Evolutionary conservation across 2,888 invertebrate species (phyloP).

Genomic region (Erebia epiphron): DNA sequence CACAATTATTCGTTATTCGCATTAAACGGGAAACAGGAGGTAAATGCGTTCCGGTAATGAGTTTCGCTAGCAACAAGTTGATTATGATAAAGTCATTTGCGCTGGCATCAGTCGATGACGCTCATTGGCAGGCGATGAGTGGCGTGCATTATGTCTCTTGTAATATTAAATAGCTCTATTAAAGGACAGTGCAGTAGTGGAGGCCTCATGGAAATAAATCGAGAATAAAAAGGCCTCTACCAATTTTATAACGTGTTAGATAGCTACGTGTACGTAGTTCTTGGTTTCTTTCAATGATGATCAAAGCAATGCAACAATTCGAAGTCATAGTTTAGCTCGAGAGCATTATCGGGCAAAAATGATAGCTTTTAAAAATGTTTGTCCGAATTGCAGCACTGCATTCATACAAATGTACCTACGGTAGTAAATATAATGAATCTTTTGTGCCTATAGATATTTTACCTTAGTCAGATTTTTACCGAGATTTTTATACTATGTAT

Average conservation of each 20-base stretch:
- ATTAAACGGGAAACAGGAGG: constrained; percentile 44
- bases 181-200: background rate
- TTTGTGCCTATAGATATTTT: too few species aligned
- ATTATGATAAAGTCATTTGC: constrained; percentile 66
- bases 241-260: background rate
- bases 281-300: too few species aligned
- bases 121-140: constrained; percentile 52
- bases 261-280: background rate
- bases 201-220: background rate
- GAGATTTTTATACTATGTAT: too few species aligned
- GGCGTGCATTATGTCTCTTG: constrained; percentile 44
- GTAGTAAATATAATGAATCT: too few species aligned
- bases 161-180: constrained; percentile 44
- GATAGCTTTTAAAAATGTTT: too few species aligned
- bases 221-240: background rate
- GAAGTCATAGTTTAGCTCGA: too few species aligned
- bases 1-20: constrained; percentile 47
- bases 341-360: too few species aligned
- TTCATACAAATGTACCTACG: too few species aligned
- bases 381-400: too few species aligned
- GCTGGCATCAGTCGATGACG: constrained; percentile 51
- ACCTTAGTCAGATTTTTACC: too few species aligned
- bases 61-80: constrained; percentile 64
- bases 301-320: too few species aligned
- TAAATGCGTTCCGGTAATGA: constrained; percentile 53